These are phyloP conservation scores for Agriopis aurantiaria DNA, from an alignment of 2,888 invertebrate species.

Conservation along the genomic window DNA sequence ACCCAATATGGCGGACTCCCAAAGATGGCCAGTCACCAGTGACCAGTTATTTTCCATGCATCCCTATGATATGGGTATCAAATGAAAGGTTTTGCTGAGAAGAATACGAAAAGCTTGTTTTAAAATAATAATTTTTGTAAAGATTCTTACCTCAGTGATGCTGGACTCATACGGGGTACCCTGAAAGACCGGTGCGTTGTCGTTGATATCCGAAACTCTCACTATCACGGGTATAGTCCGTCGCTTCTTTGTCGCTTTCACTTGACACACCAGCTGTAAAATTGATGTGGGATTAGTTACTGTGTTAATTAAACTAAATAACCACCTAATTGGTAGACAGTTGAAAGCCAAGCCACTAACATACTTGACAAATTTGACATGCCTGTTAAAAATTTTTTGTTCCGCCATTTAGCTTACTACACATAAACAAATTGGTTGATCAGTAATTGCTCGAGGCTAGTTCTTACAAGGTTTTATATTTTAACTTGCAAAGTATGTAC, in stretches of 20 bases:
- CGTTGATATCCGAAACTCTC: constrained; percentile 95
- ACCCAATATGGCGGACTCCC: too few relatives aligned
- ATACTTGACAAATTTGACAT: neutral
- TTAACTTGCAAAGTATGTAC: too few relatives aligned
- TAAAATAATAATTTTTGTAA: neutral
- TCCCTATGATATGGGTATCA: too few relatives aligned
- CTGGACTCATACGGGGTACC: constrained; percentile 94
- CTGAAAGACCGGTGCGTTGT: constrained; percentile 94
- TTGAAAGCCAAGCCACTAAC: neutral
- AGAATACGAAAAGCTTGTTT: too few relatives aligned
- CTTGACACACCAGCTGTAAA: constrained; percentile 93
- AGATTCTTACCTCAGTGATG: constrained; percentile 91
- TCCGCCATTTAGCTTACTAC: neutral
- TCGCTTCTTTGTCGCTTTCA: constrained; percentile 92
- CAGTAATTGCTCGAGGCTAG: constrained; percentile 18
- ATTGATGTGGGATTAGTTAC: constrained; percentile 46
- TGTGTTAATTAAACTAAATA: neutral
- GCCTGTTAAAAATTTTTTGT: neutral
- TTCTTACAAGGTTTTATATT: neutral
- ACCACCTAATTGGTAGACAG: neutral
- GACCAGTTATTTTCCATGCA: too few relatives aligned
- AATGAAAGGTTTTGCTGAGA: too few relatives aligned
- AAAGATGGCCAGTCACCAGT: too few relatives aligned
- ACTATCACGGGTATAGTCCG: constrained; percentile 95
- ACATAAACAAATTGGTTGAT: neutral